phyloP scores from a whole-genome alignment of 1,140 invertebrate species.

The Musca vetustissima region DNA sequence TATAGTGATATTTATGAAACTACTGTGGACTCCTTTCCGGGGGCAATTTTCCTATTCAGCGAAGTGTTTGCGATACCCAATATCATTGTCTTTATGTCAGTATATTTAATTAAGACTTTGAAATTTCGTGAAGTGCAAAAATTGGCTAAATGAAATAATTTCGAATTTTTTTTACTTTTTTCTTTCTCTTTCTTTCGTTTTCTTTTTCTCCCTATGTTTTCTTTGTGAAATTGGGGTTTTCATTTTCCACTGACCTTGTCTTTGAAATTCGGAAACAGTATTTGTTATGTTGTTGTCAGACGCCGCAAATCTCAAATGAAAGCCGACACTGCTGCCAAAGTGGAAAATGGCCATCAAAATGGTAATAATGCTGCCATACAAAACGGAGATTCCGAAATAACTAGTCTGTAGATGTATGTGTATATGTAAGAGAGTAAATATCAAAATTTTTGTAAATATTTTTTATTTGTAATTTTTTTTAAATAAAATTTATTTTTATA shows the following conservation, averaged over 20 bases:
- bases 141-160: too few relatives aligned
- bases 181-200: not conserved
- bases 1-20: slow-evolving; percentile 45
- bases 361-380: not conserved
- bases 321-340: not conserved
- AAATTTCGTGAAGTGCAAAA: too few relatives aligned
- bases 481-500: not conserved
- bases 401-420: slow-evolving; percentile 8
- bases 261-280: not conserved
- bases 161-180: not conserved
- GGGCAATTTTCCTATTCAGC: slow-evolving; percentile 48
- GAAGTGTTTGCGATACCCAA: slow-evolving; percentile 51
- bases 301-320: slow-evolving; percentile 7
- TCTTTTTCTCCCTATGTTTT: not conserved
- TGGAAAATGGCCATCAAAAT: not conserved
- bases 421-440: not conserved
- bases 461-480: not conserved
- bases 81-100: slow-evolving; percentile 52
- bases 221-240: too few relatives aligned
- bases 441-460: not conserved
- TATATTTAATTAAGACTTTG: not conserved
- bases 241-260: too few relatives aligned
- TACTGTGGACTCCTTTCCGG: slow-evolving; percentile 47
- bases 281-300: slow-evolving; percentile 10
- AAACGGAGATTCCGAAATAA: slow-evolving; percentile 12